phyloP scores from a whole-genome alignment of 2,888 invertebrate species.

The Sialis lutaria region DNA sequence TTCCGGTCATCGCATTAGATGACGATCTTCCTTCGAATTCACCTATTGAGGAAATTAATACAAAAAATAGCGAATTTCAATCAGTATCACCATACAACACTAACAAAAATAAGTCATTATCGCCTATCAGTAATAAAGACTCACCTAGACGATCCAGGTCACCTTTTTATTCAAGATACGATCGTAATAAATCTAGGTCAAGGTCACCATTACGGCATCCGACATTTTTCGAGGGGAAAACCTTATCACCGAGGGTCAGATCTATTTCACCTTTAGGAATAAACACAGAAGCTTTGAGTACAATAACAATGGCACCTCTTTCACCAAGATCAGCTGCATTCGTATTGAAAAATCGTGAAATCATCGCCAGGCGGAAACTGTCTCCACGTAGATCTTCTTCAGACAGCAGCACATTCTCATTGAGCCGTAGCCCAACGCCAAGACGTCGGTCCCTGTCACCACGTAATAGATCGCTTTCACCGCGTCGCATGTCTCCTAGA shows the following conservation, averaged over 20 bases:
- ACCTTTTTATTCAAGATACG: background rate
- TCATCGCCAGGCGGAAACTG: slow-evolving; percentile 22
- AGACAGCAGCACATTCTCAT: slow-evolving; percentile 17
- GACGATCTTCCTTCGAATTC: background rate
- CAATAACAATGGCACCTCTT: slow-evolving; percentile 20
- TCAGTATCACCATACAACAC: background rate
- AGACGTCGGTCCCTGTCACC: slow-evolving; percentile 12
- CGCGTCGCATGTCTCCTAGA: slow-evolving; percentile 10
- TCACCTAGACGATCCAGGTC: background rate
- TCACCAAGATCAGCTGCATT: slow-evolving; percentile 27
- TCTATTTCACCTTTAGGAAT: slow-evolving; percentile 18
- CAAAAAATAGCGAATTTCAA: background rate
- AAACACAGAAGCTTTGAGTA: slow-evolving; percentile 18
- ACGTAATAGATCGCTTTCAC: slow-evolving; percentile 13
- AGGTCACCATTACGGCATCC: too few relatives aligned
- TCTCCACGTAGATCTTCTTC: slow-evolving; percentile 24
- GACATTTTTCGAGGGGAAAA: background rate
- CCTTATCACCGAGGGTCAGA: background rate
- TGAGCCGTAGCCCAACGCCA: slow-evolving; percentile 16
- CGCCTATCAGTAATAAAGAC: too few relatives aligned
- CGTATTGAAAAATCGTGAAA: slow-evolving; percentile 24
- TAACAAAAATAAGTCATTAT: too few relatives aligned
- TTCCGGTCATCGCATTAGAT: background rate
- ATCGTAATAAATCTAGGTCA: background rate
- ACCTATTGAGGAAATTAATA: background rate